Evolutionary conservation across 2,888 invertebrate genomes (phyloP), one percentile per base, ranked within the genome.

Genomic region (Pterostichus niger): DNA sequence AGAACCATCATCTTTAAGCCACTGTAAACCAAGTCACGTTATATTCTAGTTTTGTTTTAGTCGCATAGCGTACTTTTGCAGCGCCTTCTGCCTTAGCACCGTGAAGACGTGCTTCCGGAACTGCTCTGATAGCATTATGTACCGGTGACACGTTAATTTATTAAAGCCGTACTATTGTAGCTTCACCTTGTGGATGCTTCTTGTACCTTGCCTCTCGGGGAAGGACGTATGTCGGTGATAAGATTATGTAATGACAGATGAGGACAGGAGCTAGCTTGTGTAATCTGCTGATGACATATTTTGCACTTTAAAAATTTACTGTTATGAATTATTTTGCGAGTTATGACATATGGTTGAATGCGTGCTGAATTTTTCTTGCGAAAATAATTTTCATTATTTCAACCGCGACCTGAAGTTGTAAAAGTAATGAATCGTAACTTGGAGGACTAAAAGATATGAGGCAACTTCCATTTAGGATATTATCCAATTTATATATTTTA

Each of bases 101-200:
- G 24, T 10, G 2, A 17, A 49, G 52, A 46, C 46, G 49, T 24
- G 75, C 75, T 75, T 31, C 31, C 49, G 52, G 10, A 24, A 17
- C 49, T 9, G 11, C 35, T 49, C 49, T 75, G 75, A 75, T 75
- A 75, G 52, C 52, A 75, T 75, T 75, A 75, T 75, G 49, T 75
- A 49, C 52, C 17, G n/a, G 46, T 75, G 75, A 75, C 75, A 75
- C 46, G 75, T 52, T 75, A 75, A 75, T 46, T 75, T 75, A 75
- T 75, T 75, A 75, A 75, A 17, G 46, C 46, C 24, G 24, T 40
- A 44, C 40, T 44, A 31, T 59, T 59, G 59, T 59, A n/a, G n/a
- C n/a, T n/a, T n/a, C n/a, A 59, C 24, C 1, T 24, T 15, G 17
- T 59, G 59, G 1, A 10, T 24, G 5, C 24, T 24, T 1, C 24